phyloP scores from a whole-genome alignment of 2,797 vertebrate species.

The Scyliorhinus canicula region DNA sequence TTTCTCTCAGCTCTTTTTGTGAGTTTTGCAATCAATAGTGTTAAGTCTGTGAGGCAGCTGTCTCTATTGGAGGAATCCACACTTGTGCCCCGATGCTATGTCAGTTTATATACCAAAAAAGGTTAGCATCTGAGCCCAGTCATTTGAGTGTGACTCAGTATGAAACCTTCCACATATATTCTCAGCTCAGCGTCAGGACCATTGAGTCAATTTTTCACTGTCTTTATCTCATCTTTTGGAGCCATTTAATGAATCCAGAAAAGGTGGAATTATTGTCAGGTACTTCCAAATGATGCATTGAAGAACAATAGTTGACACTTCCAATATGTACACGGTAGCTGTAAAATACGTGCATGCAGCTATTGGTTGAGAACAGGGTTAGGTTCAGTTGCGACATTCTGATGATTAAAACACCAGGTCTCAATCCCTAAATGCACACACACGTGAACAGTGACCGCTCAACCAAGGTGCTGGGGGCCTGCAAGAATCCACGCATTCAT shows the following conservation, averaged over 20 bases:
- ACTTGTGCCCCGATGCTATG: neutral
- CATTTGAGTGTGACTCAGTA: neutral
- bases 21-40: neutral
- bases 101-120: neutral
- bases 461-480: neutral
- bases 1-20: neutral
- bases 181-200: neutral
- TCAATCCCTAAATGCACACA: neutral
- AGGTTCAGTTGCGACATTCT: neutral
- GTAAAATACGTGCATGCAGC: neutral
- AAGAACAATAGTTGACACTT: neutral
- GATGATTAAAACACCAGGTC: neutral
- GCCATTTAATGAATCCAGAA: neutral
- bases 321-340: neutral
- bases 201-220: neutral
- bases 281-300: neutral
- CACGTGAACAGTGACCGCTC: neutral
- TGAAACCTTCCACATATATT: conserved; percentile 3
- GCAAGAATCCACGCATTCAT: neutral
- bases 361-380: neutral
- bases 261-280: neutral
- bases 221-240: neutral
- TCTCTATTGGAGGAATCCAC: neutral
- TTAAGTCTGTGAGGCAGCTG: neutral
- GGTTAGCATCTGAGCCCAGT: neutral